Percentiles rank a stretch among this genome's conserved stretches.
phyloP scores from a whole-genome alignment of 2,797 vertebrate species.

The Nothura maculosa region DNA sequence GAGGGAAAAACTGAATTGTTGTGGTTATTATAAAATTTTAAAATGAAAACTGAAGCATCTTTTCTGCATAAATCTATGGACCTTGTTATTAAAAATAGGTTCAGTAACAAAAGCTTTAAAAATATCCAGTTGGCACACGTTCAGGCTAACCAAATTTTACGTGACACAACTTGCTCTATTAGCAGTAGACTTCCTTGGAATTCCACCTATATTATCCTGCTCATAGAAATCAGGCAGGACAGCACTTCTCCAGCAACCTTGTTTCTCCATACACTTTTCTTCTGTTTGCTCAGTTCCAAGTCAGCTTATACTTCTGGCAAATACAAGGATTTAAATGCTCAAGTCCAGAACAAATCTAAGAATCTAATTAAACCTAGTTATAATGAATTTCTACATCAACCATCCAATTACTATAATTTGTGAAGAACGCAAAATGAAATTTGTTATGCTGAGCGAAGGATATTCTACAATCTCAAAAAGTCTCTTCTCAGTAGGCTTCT shows the following conservation, averaged over 20 bases:
- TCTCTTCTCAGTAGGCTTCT: not conserved
- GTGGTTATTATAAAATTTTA: not conserved
- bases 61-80: not conserved
- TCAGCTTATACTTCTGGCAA: not conserved
- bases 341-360: not conserved
- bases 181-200: not conserved
- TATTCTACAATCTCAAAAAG: not conserved
- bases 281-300: not conserved
- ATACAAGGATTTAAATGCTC: not conserved
- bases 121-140: not conserved
- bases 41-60: not conserved
- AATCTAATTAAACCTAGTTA: not conserved
- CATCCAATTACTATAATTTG: not conserved
- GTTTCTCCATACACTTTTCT: not conserved
- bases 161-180: not conserved
- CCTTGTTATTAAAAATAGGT: not conserved
- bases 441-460: not conserved
- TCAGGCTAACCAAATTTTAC: not conserved
- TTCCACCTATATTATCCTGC: not conserved
- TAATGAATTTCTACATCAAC: not conserved
- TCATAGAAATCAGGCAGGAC: not conserved
- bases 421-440: not conserved
- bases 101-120: not conserved
- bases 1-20: rapidly evolving
- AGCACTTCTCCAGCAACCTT: not conserved